Base-by-base conservation (phyloP, 2,113 vertebrate species). In the Rhineura floridana region DNA sequence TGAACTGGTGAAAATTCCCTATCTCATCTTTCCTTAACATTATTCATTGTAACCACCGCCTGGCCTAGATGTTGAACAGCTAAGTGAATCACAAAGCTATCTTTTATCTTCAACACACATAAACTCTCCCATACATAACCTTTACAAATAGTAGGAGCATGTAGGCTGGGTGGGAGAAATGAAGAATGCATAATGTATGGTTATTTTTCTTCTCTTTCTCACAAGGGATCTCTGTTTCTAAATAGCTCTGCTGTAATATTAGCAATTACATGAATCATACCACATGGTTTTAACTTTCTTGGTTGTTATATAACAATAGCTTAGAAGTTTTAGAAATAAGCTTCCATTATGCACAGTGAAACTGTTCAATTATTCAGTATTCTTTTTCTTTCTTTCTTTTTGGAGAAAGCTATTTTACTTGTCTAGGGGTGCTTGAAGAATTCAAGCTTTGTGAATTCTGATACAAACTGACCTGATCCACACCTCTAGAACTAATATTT, bases 201-300 rank as follows among this genome's bases (percentile, higher is more conserved):
- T 90, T 93, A 83, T 93, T 94, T 93, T 92, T 89, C 79, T 52
- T 86, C 93, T 86, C 48, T 84, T 28, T 23, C 36, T 55, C 89
- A 88, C 2, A 2, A 91, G 90, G 55, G 55, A 50, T 86, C 59
- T 94, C 36, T 89, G 46, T 65, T 93, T 76, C 90, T 92, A 93
- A 96, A 95, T 92, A 96, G 78, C 25, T 94, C 8, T 5, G 55
- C 62, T 92, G 62, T 87, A 94, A 93, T 92, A 88, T 93, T 94
- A 94, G 65, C 85, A 95, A 94, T 94, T 95, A 93, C 11, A 84
- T 96, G 91, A 95, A 91, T 95, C 90, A 91, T 83, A 21, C 48
- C 84, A 91, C 3, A 1, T 89, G 73, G 86, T 93, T 95, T 94
- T 94, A 94, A 93, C 59, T 87, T 95, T 93, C 65, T 88, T 3